Base-by-base conservation (phyloP, 2,113 vertebrate species). In the Odontesthes bonariensis region DNA sequence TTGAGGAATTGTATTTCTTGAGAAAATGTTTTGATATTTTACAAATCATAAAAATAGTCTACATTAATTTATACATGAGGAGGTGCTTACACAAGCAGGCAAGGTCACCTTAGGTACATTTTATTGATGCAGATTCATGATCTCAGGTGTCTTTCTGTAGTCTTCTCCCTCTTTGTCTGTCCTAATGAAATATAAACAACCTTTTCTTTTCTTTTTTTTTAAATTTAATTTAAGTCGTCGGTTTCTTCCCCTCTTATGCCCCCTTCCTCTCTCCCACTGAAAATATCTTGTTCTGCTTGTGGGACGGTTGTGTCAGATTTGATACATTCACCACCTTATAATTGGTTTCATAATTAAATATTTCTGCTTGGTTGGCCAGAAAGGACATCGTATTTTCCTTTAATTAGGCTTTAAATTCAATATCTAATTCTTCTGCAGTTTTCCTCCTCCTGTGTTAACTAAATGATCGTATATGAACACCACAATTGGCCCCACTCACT, bases 271-370 rank as follows among this genome's bases (percentile, higher is more conserved):
- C 65, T 69, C 69, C 68, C 78, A 54, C 76, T 86, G 73, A 64
- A 85, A 87, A 87, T 86, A 82, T 84, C 79, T 82, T 51, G 66
- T 81, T 89, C 79, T 78, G 75, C 85, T 79, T 44, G 54, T 63
- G 73, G 86, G 83, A 56, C 58, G 81, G 47, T 73, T 73, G 77
- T 79, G 83, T 92, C 91, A 91, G 82, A 84, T 63, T 73, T 94
- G 95, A 93, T 93, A 91, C 92, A 91, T 93, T 84, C 73, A 55
- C 90, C 16, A 22, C 88, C 88, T 32, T 72, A 32, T 94, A 93
- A 96, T 96, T 95, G 89, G 90, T 88, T 95, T 94, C 84, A 89
- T 94, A 93, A 95, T 95, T 95, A 95, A 95, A 94, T 94, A 79
- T 90, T 95, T 93, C 73, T 83, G 91, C 90, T 86, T 86, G 84